Evolutionary conservation across 2,888 invertebrate genomes (phyloP), one percentile per base, ranked within the genome.

Genomic region (Amiota minor): DNA sequence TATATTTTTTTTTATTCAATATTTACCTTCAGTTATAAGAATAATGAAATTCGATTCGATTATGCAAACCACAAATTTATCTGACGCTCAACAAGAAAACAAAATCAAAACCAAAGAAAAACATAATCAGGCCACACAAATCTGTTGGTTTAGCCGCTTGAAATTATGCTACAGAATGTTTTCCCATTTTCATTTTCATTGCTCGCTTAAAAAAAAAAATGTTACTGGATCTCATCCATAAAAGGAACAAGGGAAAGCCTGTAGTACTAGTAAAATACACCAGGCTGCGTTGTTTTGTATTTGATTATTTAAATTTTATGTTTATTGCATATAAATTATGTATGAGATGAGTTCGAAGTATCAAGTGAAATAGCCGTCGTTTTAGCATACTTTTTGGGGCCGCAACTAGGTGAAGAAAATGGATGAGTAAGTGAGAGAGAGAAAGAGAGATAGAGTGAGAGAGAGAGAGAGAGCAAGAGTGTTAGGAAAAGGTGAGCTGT

Each of bases 301-400:
- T 87, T 82, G 81, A 83, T 86, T 87, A 86, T 83, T 85, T 86
- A 86, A 86, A 84, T 85, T 86, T 79, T 74, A 79, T 81, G 79
- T 76, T 80, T 81, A 81, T 82, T 80, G 82, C 80, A 68, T 76
- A 86, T 86, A 78, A 80, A 87, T 86, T 78, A 86, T 87, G 80
- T 81, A 87, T 86, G 79, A 84, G 78, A 64, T 59, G 20, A 35
- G n/a, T 47, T 23, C 50, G 53, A 20, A 68, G 46, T 65, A 69
- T 73, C 72, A 76, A n/a, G 46, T 46, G 64, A 9, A 47, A 49
- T 49, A 16, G 65, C 16, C 16, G 50, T 49, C 14, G 20, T 14
- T 18, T 14, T 50, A 14, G 67, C 50, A 68, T 68, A 53, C 20
- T 23, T 50, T 12, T 18, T 12, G 23, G 49, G 20, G 45, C 18